Evolutionary conservation across 2,888 invertebrate species (phyloP).

Genomic region (Megalurothrips usitatus): DNA sequence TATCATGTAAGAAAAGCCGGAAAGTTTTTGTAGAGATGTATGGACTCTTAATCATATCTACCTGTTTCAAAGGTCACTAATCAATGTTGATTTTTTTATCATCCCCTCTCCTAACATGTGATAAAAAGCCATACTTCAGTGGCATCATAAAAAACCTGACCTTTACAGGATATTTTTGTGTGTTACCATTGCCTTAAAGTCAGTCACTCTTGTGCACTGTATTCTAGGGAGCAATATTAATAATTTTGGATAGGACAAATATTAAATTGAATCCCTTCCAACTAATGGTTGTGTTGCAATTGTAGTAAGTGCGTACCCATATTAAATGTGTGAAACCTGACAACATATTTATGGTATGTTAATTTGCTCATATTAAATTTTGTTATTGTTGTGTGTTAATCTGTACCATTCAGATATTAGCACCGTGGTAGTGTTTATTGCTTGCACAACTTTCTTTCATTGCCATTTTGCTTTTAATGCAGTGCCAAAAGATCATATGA

Average conservation of each 20-base stretch:
- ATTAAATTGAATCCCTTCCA: neutral
- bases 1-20: neutral
- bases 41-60: neutral
- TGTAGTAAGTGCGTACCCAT: neutral
- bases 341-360: neutral
- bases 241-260: neutral
- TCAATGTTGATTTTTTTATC: neutral
- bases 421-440: neutral
- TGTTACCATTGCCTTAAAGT: neutral
- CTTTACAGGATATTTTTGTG: neutral
- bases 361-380: conserved; percentile 2
- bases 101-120: neutral
- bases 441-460: no score
- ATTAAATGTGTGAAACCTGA: conserved; percentile 11
- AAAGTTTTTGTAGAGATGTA: neutral
- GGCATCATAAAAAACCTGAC: neutral
- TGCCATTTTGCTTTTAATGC: neutral
- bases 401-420: neutral
- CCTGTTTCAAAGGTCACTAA: neutral
- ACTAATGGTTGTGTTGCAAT: conserved; percentile 18
- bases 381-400: neutral
- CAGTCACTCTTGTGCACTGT: neutral
- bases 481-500: neutral
- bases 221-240: neutral
- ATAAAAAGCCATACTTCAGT: neutral